Evolutionary conservation across 2,888 invertebrate genomes (phyloP).

Genomic region (Drosophila pseudotakahashii): DNA sequence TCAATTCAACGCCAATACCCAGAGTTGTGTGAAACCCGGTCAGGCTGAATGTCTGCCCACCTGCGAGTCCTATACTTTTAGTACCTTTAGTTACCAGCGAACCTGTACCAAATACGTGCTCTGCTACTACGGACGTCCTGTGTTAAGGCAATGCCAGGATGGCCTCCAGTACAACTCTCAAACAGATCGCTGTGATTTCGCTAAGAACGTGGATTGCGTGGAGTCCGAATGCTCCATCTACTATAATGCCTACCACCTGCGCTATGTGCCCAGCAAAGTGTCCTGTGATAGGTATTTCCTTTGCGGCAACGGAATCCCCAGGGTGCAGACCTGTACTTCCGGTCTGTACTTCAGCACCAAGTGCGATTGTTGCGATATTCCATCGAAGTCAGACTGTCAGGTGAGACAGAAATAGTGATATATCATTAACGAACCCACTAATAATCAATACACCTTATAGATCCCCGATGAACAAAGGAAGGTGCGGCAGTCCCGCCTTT

Average conservation of each 20-base stretch:
- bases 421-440: accelerated
- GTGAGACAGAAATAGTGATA: constrained; percentile 49
- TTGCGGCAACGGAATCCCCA: constrained; percentile 73
- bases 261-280: constrained; percentile 71
- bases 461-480: constrained; percentile 58
- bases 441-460: constrained; percentile 44
- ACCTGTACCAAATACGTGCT: constrained; percentile 81
- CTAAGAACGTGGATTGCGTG: constrained; percentile 80
- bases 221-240: constrained; percentile 73
- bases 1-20: constrained; percentile 61
- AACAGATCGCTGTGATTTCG: constrained; percentile 81
- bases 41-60: constrained; percentile 51
- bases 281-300: constrained; percentile 76
- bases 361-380: constrained; percentile 76
- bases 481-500: constrained; percentile 61
- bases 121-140: constrained; percentile 72
- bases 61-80: constrained; percentile 45
- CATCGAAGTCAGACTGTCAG: constrained; percentile 66
- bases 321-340: constrained; percentile 55
- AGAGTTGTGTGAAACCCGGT: constrained; percentile 48
- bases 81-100: constrained; percentile 69
- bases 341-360: constrained; percentile 73
- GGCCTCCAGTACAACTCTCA: constrained; percentile 77
- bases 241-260: constrained; percentile 64
- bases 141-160: constrained; percentile 76